Conservation (phyloP, 2,888 invertebrate species). For the Pollenia labialis region DNA sequence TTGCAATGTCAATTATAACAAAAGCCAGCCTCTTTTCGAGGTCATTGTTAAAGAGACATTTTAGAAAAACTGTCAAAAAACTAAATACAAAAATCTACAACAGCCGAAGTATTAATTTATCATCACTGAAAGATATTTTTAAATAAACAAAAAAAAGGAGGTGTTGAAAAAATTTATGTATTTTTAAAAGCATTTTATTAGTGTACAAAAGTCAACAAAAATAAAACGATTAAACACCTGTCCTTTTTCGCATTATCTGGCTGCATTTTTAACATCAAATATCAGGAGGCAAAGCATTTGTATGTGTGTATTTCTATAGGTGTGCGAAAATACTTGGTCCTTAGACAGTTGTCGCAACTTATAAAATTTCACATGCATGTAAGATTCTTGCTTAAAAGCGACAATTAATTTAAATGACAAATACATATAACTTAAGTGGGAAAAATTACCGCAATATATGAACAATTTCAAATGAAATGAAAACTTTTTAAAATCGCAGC, state of each 20-base stretch:
- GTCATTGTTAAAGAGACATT: slow-evolving; percentile 46
- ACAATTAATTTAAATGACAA: slow-evolving; percentile 62
- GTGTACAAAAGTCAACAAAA: not conserved
- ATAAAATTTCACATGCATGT: slow-evolving; percentile 4
- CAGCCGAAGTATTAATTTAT: no score
- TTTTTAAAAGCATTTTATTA: not conserved
- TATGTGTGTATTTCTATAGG: not conserved
- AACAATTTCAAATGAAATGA: not conserved
- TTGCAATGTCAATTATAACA: slow-evolving; percentile 40
- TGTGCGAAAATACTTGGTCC: not conserved
- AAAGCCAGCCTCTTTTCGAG: slow-evolving; percentile 39
- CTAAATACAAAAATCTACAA: not conserved
- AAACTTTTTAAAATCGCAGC: not conserved
- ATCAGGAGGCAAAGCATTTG: no score
- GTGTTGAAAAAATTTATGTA: not conserved
- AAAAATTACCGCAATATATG: slow-evolving; percentile 21
- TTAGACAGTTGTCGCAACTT: slow-evolving; percentile 13
- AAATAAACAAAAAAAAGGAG: not conserved
- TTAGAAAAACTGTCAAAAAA: not conserved
- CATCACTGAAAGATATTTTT: no score
- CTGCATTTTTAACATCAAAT: not conserved
- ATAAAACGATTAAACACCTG: slow-evolving; percentile 41
- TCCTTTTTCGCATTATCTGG: slow-evolving; percentile 5
- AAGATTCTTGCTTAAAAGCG: slow-evolving; percentile 11
- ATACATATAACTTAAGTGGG: not conserved